These are phyloP conservation scores for Phaonia tiefii DNA, from an alignment of 2,888 invertebrate genomes.

Conservation along the genomic window DNA sequence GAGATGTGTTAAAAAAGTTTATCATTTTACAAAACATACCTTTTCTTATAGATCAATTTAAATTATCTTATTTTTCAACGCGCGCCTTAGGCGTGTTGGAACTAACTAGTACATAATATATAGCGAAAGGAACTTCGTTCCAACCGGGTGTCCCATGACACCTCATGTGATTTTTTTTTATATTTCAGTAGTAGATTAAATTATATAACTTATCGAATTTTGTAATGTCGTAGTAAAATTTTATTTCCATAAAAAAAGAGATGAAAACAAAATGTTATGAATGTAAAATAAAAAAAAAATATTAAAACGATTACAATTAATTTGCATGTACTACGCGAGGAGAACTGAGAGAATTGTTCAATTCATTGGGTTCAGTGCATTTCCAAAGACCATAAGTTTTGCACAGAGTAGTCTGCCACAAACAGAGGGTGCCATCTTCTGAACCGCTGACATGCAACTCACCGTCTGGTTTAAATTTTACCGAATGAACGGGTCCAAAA, in stretches of 20 bases:
- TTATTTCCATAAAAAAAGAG: conserved; percentile 36
- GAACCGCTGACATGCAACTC: conserved; percentile 97
- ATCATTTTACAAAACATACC: no score
- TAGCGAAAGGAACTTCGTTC: no score
- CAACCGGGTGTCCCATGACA: no score
- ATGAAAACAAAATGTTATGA: conserved; percentile 23
- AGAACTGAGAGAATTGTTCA: conserved; percentile 78
- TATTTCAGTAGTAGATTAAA: conserved; percentile 28
- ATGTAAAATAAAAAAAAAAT: conserved; percentile 42
- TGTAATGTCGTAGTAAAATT: conserved; percentile 13
- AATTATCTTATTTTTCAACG: no score
- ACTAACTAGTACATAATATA: no score
- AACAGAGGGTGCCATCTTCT: conserved; percentile 93
- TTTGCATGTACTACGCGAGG: no score
- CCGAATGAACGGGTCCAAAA: conserved; percentile 98
- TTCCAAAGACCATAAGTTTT: conserved; percentile 97
- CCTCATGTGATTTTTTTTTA: no score
- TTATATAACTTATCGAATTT: conserved; percentile 20
- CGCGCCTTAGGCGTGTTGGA: no score
- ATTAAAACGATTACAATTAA: conserved; percentile 41
- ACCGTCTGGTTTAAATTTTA: conserved; percentile 98
- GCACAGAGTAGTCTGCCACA: conserved; percentile 98
- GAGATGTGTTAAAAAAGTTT: no score
- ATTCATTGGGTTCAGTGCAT: conserved; percentile 83
- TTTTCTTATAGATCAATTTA: no score